A percentile compares a stretch with the other conserved stretches of the same genome.
phyloP scores from a whole-genome alignment of 2,113 vertebrate species.

The Ranitomeya variabilis region DNA sequence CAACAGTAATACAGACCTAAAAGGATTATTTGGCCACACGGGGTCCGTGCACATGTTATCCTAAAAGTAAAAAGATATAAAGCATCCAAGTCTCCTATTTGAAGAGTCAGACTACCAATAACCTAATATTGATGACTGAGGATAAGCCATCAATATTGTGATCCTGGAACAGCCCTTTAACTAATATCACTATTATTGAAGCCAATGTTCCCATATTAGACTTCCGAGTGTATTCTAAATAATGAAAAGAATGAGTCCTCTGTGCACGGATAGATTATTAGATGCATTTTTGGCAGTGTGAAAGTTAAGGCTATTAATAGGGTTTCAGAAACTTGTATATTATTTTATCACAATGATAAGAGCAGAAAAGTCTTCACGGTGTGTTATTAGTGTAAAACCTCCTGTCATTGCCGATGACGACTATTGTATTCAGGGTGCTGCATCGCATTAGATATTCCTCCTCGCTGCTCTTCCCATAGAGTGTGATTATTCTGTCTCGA shows the following conservation, averaged over 20 bases:
- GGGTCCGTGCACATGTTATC: too few relatives aligned
- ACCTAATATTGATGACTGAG: too few relatives aligned
- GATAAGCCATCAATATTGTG: too few relatives aligned
- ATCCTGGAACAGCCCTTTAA: too few relatives aligned
- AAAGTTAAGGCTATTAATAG: slow-evolving; percentile 42
- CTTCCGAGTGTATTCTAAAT: background rate
- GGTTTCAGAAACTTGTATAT: slow-evolving; percentile 9
- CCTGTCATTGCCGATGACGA: slow-evolving; percentile 48
- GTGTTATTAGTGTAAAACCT: slow-evolving; percentile 48
- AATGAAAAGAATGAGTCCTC: background rate
- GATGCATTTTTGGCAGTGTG: background rate
- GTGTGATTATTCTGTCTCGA: slow-evolving; percentile 35
- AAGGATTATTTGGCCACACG: too few relatives aligned
- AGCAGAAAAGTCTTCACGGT: slow-evolving; percentile 25
- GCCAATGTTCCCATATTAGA: background rate
- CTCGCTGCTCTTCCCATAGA: slow-evolving; percentile 33
- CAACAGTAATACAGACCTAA: too few relatives aligned
- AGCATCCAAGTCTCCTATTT: too few relatives aligned
- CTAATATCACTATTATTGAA: too few relatives aligned
- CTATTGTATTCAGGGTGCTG: slow-evolving; percentile 41
- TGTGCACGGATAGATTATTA: too few relatives aligned
- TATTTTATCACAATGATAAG: slow-evolving; percentile 30
- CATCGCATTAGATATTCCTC: slow-evolving; percentile 44
- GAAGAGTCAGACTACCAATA: too few relatives aligned
- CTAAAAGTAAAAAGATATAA: too few relatives aligned